Evolutionary conservation across 2,888 invertebrate genomes (phyloP).

Genomic region (Philonicus albiceps): DNA sequence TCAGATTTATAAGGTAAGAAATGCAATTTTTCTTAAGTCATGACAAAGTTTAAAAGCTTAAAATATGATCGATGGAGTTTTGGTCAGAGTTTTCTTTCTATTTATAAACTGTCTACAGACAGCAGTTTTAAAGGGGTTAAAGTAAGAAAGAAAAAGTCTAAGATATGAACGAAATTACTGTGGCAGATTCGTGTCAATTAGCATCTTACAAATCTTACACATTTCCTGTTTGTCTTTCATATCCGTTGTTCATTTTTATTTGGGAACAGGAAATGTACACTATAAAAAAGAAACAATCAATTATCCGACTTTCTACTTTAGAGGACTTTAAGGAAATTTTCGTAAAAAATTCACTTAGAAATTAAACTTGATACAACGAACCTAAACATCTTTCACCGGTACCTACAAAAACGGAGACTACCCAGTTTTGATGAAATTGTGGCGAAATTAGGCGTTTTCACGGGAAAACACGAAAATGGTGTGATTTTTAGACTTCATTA

Average conservation of each 20-base stretch:
- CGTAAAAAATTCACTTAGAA: no score
- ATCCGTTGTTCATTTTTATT: neutral
- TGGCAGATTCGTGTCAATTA: neutral
- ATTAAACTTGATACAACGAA: no score
- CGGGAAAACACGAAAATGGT: no score
- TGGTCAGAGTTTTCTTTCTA: neutral
- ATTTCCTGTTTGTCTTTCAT: neutral
- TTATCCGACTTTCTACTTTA: no score
- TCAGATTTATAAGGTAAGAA: neutral
- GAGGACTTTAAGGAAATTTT: no score
- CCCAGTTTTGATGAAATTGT: no score
- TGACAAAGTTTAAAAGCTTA: neutral
- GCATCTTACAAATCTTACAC: neutral
- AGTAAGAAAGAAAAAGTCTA: neutral
- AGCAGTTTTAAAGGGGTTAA: neutral
- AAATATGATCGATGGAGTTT: neutral
- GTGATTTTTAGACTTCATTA: no score
- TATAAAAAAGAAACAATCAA: no score
- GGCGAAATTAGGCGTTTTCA: no score
- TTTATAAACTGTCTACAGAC: neutral
- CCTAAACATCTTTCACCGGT: no score
- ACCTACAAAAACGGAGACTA: no score
- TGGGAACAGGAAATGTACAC: neutral
- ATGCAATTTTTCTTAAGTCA: neutral
- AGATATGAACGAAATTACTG: neutral